Base-by-base conservation (phyloP, 1,140 invertebrate species). In the Drosophila lowei region DNA sequence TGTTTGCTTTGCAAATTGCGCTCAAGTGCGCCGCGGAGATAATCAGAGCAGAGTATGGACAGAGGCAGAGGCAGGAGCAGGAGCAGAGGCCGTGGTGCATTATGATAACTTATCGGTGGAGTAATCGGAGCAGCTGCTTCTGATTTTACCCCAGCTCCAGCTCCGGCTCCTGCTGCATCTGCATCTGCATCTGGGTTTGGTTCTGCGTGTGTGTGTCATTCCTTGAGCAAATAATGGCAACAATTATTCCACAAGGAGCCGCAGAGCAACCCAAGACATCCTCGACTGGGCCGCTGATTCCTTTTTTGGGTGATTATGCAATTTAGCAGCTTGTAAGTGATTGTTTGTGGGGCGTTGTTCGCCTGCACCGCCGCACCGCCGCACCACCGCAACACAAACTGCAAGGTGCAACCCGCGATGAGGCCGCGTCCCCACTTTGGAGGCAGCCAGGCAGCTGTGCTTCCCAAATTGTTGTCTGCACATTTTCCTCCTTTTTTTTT, bases 241-340 rank as follows among this genome's bases (percentile, higher is more conserved):
- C 81, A 86, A 86, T 86, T 86, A 88, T 65, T 47, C 57, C 52
- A n/a, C 25, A 42, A 52, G 64, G 61, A 43, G 55, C 64, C 56
- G 59, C 62, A 38, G 34, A 38, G 34, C 61, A 63, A 48, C 79
- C 65, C 63, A 68, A 54, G 44, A 48, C 21, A 47, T 42, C 6
- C 25, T 30, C 43, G 63, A 68, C 34, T 13, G 34, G 56, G 73
- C 72, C 72, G 73, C 57, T 88, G 83, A 88, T 88, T 88, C 72
- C 75, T 83, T 77, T 56, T 77, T 70, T 61, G 72, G 75, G 77
- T 79, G 83, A 88, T 88, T 88, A 88, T 88, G 84, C 84, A 88
- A 88, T 88, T 88, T 88, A 88, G 84, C 83, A 88, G 84, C 83
- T 88, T 88, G 83, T 88, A 88, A 88, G 83, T 88, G 83, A 88